Conservation (phyloP, 1,140 invertebrate genomes). For the Popillia japonica region DNA sequence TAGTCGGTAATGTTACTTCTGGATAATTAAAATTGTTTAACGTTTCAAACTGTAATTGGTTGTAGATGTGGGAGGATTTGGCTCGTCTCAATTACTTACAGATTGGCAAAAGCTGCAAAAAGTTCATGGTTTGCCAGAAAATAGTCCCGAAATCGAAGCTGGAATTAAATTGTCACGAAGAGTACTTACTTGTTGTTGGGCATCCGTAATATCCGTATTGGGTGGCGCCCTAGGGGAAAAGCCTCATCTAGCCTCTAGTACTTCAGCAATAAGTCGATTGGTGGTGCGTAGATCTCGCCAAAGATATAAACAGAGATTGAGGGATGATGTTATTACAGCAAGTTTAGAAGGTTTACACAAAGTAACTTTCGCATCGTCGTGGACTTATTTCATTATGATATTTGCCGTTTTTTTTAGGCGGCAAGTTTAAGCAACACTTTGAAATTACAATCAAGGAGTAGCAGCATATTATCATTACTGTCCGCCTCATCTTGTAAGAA, state of each 20-base stretch:
- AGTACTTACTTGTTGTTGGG: slow-evolving; percentile 91
- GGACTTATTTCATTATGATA: not conserved
- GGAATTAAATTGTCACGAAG: slow-evolving; percentile 71
- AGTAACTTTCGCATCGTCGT: slow-evolving; percentile 62
- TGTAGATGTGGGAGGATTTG: slow-evolving; percentile 85
- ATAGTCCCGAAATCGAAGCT: slow-evolving; percentile 74
- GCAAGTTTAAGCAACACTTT: slow-evolving; percentile 77
- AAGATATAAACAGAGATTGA: slow-evolving; percentile 68
- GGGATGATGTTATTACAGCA: slow-evolving; percentile 79
- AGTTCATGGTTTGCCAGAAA: slow-evolving; percentile 69
- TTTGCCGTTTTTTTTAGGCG: slow-evolving; percentile 62
- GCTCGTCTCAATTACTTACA: slow-evolving; percentile 79
- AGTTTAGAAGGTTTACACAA: slow-evolving; percentile 90
- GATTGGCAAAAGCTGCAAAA: slow-evolving; percentile 84
- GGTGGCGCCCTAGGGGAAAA: slow-evolving; percentile 77
- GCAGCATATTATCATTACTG: slow-evolving; percentile 80
- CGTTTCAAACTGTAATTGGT: slow-evolving; percentile 40
- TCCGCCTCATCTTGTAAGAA: slow-evolving; percentile 78
- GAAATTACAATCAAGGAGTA: slow-evolving; percentile 84
- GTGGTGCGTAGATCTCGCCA: slow-evolving; percentile 59
- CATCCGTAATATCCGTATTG: slow-evolving; percentile 87
- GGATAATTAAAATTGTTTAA: not conserved
- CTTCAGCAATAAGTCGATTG: slow-evolving; percentile 56
- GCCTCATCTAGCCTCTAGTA: slow-evolving; percentile 62
- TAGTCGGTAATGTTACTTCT: slow-evolving; percentile 69